phyloP scores from a whole-genome alignment of 1,140 invertebrate species.

The Tetranychus cinnabarinus region DNA sequence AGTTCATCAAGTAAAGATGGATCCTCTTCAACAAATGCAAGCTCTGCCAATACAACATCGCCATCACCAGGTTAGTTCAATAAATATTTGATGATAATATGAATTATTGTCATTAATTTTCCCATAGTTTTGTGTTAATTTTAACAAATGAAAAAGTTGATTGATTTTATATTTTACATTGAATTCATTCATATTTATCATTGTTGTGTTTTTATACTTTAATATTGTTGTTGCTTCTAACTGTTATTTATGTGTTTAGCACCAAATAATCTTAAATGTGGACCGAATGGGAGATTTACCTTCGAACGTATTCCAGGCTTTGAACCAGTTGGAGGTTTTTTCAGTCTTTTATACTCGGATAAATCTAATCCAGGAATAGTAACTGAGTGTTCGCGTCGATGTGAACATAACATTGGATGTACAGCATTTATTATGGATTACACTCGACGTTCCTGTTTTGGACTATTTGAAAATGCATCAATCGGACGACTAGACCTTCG shows the following conservation, averaged over 20 bases:
- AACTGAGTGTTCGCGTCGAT: constrained; percentile 19
- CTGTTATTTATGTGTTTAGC: background rate
- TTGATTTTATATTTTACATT: too few relatives aligned
- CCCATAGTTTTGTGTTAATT: too few relatives aligned
- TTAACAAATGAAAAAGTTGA: too few relatives aligned
- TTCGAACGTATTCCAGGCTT: constrained; percentile 24
- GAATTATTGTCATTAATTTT: too few relatives aligned
- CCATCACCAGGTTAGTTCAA: too few relatives aligned
- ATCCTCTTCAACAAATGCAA: too few relatives aligned
- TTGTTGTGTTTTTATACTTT: too few relatives aligned
- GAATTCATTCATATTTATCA: too few relatives aligned
- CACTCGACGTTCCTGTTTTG: constrained; percentile 21
- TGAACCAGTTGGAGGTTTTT: constrained; percentile 19
- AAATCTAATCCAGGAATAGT: constrained; percentile 18
- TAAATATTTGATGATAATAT: too few relatives aligned
- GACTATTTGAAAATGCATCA: constrained; percentile 18
- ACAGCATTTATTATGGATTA: constrained; percentile 25
- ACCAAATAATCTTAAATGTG: constrained; percentile 8
- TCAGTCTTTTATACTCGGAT: constrained; percentile 17
- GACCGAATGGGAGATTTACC: constrained; percentile 17
- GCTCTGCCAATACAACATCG: too few relatives aligned
- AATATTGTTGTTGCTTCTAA: background rate
- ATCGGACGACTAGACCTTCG: constrained; percentile 19
- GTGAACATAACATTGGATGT: constrained; percentile 20
- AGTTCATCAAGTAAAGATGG: background rate